phyloP scores from a whole-genome alignment of 2,113 vertebrate genomes.

The Hipposideros armiger region DNA sequence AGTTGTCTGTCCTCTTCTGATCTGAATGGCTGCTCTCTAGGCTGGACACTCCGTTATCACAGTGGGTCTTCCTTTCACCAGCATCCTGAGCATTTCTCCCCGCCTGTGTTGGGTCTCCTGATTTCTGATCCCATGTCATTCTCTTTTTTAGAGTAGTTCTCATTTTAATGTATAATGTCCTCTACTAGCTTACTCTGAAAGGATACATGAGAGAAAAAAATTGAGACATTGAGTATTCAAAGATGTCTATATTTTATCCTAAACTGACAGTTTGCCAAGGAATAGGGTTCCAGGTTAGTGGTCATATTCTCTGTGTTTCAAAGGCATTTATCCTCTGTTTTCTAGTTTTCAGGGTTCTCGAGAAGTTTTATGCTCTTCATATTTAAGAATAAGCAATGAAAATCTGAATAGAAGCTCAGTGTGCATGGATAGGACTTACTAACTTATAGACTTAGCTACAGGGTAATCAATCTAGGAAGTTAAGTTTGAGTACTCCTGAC shows the following conservation, averaged over 20 bases:
- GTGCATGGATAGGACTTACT: not conserved
- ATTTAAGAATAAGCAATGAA: not conserved
- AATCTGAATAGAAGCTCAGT: not conserved
- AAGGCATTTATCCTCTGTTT: not conserved
- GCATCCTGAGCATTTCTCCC: not conserved
- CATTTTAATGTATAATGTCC: not conserved
- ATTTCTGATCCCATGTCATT: not conserved
- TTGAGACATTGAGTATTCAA: not conserved
- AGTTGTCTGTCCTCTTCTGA: not conserved
- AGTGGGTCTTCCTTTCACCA: not conserved
- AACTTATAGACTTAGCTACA: not conserved
- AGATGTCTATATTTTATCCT: not conserved
- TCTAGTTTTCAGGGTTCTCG: not conserved
- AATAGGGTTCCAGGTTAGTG: not conserved
- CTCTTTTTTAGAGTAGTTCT: not conserved
- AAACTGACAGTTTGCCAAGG: not conserved
- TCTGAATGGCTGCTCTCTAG: not conserved
- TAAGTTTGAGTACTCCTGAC: not conserved
- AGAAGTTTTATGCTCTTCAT: not conserved
- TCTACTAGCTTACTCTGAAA: not conserved
- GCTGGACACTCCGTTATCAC: not conserved
- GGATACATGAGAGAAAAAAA: not conserved
- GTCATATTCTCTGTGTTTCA: not conserved
- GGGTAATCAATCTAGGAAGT: not conserved
- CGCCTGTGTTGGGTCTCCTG: not conserved